Conservation (phyloP, 2,113 vertebrate species). For the Gymnocephalus cernua region DNA sequence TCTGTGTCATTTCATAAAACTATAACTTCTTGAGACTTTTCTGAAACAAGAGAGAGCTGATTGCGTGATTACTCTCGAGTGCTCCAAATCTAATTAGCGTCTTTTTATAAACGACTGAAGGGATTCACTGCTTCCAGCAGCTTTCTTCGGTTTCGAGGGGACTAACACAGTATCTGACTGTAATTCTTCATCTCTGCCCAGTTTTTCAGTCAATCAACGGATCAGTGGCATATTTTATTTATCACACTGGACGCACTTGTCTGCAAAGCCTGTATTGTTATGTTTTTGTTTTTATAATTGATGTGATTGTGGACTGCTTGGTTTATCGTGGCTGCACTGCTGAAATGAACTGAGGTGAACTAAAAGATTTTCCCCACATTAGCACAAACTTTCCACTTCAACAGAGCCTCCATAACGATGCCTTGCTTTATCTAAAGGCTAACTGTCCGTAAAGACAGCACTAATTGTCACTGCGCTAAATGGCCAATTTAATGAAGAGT, state of each 20-base stretch:
- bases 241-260: not conserved
- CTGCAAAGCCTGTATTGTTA: not conserved
- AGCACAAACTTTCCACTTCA: not conserved
- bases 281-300: no score
- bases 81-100: conserved; percentile 77
- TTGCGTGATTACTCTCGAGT: conserved; percentile 69
- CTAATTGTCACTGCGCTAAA: conserved; percentile 25
- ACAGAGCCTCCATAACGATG: conserved; percentile 33
- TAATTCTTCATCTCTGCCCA: not conserved
- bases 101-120: conserved; percentile 78
- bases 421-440: conserved; percentile 8
- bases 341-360: no score
- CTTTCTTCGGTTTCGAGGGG: conserved; percentile 15
- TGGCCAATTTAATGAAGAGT: not conserved
- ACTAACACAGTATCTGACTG: conserved; percentile 12
- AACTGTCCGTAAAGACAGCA: not conserved
- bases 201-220: not conserved
- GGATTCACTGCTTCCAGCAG: conserved; percentile 45
- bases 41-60: conserved; percentile 51
- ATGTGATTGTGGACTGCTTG: no score
- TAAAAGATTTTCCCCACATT: not conserved
- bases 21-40: conserved; percentile 4
- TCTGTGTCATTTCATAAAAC: conserved; percentile 33
- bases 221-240: not conserved
- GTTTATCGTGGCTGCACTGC: no score